Conservation (phyloP, 2,797 vertebrate genomes). For the Hypotaenidia philippensis region DNA sequence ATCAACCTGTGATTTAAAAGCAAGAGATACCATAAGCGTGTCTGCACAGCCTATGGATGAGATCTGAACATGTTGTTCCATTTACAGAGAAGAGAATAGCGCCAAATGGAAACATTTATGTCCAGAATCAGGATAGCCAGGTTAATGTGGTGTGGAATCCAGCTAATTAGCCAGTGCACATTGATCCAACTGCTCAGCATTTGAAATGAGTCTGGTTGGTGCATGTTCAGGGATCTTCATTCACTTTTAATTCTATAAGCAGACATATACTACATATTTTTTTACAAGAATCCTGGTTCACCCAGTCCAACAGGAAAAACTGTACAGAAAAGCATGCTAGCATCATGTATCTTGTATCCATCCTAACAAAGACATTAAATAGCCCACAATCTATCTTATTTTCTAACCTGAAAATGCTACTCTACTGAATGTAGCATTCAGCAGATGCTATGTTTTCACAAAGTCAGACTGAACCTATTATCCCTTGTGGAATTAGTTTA, state of each 20-base stretch:
- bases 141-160: neutral
- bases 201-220: neutral
- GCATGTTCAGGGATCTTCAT: neutral
- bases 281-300: neutral
- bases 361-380: neutral
- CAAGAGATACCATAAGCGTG: slow-evolving; percentile 7
- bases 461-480: neutral
- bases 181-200: neutral
- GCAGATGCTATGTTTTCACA: neutral
- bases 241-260: neutral
- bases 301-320: neutral
- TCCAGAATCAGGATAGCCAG: slow-evolving; percentile 22
- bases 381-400: neutral
- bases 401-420: neutral
- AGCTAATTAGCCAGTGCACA: neutral
- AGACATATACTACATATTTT: neutral
- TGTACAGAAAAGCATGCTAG: neutral
- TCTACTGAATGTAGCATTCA: neutral
- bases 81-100: neutral
- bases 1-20: slow-evolving; percentile 4
- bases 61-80: slow-evolving; percentile 37
- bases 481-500: neutral
- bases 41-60: neutral
- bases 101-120: slow-evolving; percentile 41
- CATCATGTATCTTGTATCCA: neutral